Percentiles rank a stretch among this genome's conserved stretches.
Evolutionary conservation across 2,888 invertebrate genomes (phyloP).

Genomic region (Eupithecia exiguata): DNA sequence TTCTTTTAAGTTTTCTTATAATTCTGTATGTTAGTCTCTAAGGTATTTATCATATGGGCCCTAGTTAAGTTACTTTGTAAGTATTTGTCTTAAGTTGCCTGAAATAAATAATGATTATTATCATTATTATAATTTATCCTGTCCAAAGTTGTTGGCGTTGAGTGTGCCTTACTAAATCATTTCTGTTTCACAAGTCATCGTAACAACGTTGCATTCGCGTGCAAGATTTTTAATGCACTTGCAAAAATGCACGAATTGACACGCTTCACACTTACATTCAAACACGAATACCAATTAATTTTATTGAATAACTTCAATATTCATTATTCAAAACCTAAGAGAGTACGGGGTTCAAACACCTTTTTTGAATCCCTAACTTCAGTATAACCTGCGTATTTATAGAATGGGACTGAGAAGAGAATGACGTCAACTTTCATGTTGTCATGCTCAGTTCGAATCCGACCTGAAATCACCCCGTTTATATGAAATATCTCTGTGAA

Average conservation of each 20-base stretch:
- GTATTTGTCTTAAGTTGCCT: too few species aligned
- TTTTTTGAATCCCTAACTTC: not conserved
- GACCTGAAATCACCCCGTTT: too few species aligned
- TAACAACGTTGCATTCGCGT: slow-evolving; percentile 17
- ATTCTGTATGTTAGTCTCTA: too few species aligned
- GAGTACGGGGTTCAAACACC: not conserved
- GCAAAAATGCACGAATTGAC: slow-evolving; percentile 15
- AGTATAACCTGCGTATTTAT: not conserved
- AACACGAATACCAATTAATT: slow-evolving; percentile 30
- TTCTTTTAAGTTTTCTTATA: too few species aligned
- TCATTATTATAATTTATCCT: not conserved
- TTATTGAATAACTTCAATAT: slow-evolving; percentile 2
- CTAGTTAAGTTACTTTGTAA: too few species aligned
- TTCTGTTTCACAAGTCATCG: slow-evolving; percentile 9
- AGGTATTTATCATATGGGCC: too few species aligned
- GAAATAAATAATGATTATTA: too few species aligned
- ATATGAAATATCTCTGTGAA: too few species aligned
- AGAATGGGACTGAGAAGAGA: too few species aligned
- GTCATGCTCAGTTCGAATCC: too few species aligned
- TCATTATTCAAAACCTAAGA: not conserved
- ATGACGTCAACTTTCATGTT: too few species aligned
- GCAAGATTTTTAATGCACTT: slow-evolving; percentile 16
- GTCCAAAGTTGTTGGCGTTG: not conserved
- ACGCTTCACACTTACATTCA: slow-evolving; percentile 18
- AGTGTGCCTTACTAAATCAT: not conserved